Evolutionary conservation across 2,797 vertebrate species (phyloP), one percentile per base, ranked within the genome.

Genomic region (Leucoraja ocellata): DNA sequence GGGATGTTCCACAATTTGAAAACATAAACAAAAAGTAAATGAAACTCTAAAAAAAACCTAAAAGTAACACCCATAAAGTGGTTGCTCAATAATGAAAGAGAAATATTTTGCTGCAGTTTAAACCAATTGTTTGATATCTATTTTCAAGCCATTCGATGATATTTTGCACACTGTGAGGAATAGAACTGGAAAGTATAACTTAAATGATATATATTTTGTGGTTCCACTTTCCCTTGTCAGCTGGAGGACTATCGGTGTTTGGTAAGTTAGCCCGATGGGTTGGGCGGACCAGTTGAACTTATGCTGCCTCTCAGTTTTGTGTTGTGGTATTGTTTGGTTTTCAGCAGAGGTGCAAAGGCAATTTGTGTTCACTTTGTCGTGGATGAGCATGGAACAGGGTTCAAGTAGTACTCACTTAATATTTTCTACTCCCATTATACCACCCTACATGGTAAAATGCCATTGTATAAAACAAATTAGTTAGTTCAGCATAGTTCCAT

Each of bases 351-450:
- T 28, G 4, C 58, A 63, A 0, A 63, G 83, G 58, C 65, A n/a
- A 86, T 86, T 86, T 86, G 58, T n/a, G 61, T 18, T 88, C 68
- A 68, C 68, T 88, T 88, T 68, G n/a, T 68, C n/a, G n/a, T n/a
- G 84, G 65, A 36, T 84, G 46, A 25, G 61, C 58, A 9, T 36
- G n/a, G n/a, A 18, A 18, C 6, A 32, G 61, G 65, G 16, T 36
- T 0, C 39, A 81, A 23, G 54, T 6, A 81, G 1, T 1, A 25
- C 16, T 23, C 81, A 84, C 23, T 36, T 88, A 1, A 63, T 4
- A 32, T 63, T 65, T 68, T 68, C 63, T 79, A 79, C n/a, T 9
- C 8, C 68, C 9, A 65, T 0, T 65, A 16, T 36, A 14, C 18
- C 7, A 18, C 32, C 14, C 61, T 65, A 32, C 63, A 88, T 16